These are phyloP conservation scores for Cryptocephalus moraei DNA, from an alignment of 2,888 invertebrate species.

Conservation along the genomic window DNA sequence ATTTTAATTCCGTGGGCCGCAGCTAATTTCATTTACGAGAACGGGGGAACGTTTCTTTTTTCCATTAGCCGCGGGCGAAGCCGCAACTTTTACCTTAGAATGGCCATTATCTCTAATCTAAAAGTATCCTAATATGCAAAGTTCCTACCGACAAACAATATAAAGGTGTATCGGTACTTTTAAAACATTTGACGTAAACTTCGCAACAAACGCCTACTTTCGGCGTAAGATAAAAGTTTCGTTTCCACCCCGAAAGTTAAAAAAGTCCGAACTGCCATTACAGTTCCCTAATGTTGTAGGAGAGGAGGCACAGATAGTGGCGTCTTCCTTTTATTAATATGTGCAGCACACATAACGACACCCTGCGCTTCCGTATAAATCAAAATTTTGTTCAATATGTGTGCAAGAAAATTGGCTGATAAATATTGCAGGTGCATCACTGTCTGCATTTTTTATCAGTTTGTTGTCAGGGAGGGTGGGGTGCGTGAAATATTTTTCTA, in stretches of 20 bases:
- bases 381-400: constrained; percentile 28
- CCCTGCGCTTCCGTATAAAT: constrained; percentile 22
- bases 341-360: constrained; percentile 15
- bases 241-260: constrained; percentile 18
- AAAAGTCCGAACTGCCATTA: constrained; percentile 30
- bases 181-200: constrained; percentile 14
- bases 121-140: constrained; percentile 12
- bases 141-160: constrained; percentile 12
- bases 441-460: constrained; percentile 27
- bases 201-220: constrained; percentile 16
- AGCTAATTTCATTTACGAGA: background rate
- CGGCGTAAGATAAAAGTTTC: constrained; percentile 28
- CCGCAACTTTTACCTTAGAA: constrained; percentile 7
- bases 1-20: no score
- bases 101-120: constrained; percentile 9
- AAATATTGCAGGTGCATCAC: constrained; percentile 30
- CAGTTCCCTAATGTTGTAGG: constrained; percentile 24
- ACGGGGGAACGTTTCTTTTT: background rate
- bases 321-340: constrained; percentile 26
- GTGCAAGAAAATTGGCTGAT: constrained; percentile 22
- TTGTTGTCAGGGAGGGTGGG: constrained; percentile 11
- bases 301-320: constrained; percentile 14
- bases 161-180: constrained; percentile 15
- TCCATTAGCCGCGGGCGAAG: background rate
- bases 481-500: background rate